Conservation (phyloP, 2,113 vertebrate genomes). For the Zosterops hypoxanthus region DNA sequence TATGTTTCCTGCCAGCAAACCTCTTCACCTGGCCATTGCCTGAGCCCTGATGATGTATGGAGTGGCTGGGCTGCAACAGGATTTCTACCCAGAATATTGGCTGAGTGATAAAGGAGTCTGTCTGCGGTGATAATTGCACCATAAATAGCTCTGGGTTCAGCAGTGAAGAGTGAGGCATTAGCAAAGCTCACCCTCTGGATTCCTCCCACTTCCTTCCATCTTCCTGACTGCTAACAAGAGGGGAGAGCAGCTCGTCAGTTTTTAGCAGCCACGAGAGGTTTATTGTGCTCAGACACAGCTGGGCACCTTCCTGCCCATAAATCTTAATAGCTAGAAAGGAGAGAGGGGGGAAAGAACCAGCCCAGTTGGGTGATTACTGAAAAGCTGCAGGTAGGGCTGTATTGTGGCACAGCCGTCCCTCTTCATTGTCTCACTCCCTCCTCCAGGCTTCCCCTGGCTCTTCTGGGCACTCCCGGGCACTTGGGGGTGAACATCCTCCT, state of each 20-base stretch:
- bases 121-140: conserved; percentile 55
- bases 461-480: background rate
- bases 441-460: background rate
- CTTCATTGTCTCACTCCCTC: background rate
- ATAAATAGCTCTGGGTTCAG: conserved; percentile 50
- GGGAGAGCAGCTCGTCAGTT: background rate
- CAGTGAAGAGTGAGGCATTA: conserved; percentile 48
- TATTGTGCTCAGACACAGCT: conserved; percentile 1
- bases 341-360: fast-evolving
- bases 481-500: background rate
- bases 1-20: background rate
- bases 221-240: conserved; percentile 56
- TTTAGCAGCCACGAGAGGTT: background rate
- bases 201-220: conserved; percentile 59
- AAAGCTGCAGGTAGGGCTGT: background rate
- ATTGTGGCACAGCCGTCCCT: background rate
- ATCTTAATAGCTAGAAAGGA: background rate
- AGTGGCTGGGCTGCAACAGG: conserved; percentile 33
- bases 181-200: conserved; percentile 46
- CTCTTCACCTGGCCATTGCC: conserved; percentile 19
- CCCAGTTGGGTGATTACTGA: background rate
- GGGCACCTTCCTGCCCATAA: conserved; percentile 15
- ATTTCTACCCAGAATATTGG: conserved; percentile 54
- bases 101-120: conserved; percentile 59
- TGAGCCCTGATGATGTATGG: background rate